These are phyloP conservation scores for Sinodicranocentrus sp. DNA, from an alignment of 2,888 invertebrate genomes.

Conservation along the genomic window DNA sequence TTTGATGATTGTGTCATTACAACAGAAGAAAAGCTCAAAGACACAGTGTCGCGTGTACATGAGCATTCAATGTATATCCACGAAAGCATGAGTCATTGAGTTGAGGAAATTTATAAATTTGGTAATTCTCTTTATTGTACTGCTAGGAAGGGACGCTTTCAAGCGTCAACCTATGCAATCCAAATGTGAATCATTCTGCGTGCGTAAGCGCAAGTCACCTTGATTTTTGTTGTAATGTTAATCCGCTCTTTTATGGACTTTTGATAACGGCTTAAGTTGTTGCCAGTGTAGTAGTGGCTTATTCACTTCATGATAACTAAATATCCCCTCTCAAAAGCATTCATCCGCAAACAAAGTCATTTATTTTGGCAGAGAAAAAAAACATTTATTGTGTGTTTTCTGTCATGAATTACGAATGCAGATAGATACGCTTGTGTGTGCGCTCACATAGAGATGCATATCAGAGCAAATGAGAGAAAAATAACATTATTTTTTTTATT, in stretches of 20 bases:
- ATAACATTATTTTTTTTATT: too few species aligned
- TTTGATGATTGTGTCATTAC: conserved; percentile 34
- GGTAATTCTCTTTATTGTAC: not conserved
- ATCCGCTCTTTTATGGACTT: conserved; percentile 39
- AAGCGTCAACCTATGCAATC: too few species aligned
- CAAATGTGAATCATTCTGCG: too few species aligned
- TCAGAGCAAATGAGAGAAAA: too few species aligned
- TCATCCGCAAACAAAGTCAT: conserved; percentile 47
- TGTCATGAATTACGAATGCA: too few species aligned
- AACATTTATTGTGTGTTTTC: not conserved
- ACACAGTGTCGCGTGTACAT: too few species aligned
- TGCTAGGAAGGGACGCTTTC: too few species aligned
- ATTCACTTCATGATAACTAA: conserved; percentile 4
- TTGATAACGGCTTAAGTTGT: conserved; percentile 42
- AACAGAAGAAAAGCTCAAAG: conserved; percentile 18
- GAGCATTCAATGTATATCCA: too few species aligned
- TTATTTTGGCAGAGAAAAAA: conserved; percentile 17
- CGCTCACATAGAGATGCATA: too few species aligned
- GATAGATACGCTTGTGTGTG: too few species aligned
- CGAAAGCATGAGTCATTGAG: not conserved
- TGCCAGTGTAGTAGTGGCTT: too few species aligned
- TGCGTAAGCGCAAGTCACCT: too few species aligned
- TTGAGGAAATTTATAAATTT: conserved; percentile 7
- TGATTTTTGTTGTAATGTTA: conserved; percentile 35
- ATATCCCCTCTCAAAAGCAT: conserved; percentile 35